A percentile compares a stretch with the other conserved stretches of the same genome.
Evolutionary conservation across 2,113 vertebrate species (phyloP).

Genomic region (Pseudorhombus dupliciocellatus): DNA sequence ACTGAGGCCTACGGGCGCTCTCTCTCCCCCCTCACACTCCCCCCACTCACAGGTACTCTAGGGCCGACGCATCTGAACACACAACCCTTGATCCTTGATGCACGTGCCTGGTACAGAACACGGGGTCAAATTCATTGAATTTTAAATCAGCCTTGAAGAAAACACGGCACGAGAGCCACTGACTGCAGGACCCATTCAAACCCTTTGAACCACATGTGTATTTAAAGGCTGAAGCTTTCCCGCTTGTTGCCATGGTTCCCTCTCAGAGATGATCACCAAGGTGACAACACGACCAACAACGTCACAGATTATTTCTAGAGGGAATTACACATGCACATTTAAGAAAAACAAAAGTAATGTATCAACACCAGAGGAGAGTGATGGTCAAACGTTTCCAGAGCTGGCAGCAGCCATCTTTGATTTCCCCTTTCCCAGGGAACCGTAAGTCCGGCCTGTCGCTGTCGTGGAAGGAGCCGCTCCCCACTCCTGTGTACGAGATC

Average conservation of each 20-base stretch:
- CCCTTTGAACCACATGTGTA: background rate
- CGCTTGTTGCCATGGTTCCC: constrained; percentile 47
- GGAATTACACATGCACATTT: background rate
- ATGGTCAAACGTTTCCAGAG: background rate
- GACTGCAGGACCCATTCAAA: constrained; percentile 28
- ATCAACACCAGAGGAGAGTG: background rate
- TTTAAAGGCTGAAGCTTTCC: constrained; percentile 15
- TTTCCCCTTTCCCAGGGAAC: constrained; percentile 73
- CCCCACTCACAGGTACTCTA: constrained; percentile 79
- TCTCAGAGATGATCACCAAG: constrained; percentile 19
- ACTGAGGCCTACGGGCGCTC: constrained; percentile 82
- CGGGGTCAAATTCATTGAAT: background rate
- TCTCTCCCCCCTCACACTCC: constrained; percentile 80
- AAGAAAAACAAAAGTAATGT: background rate
- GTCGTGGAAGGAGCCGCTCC: constrained; percentile 88
- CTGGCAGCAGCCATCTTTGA: constrained; percentile 5
- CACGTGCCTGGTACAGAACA: constrained; percentile 1
- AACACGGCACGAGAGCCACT: constrained; percentile 27
- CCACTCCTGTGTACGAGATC: constrained; percentile 83
- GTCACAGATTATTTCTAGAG: constrained; percentile 10
- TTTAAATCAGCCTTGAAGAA: constrained; percentile 1
- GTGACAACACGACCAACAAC: background rate
- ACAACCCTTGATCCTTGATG: background rate
- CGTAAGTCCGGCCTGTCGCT: constrained; percentile 82
- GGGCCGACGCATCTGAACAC: constrained; percentile 7